Evolutionary conservation across 2,888 invertebrate species (phyloP), one percentile per base, ranked within the genome.

Genomic region (Cecidostiba fungosa): DNA sequence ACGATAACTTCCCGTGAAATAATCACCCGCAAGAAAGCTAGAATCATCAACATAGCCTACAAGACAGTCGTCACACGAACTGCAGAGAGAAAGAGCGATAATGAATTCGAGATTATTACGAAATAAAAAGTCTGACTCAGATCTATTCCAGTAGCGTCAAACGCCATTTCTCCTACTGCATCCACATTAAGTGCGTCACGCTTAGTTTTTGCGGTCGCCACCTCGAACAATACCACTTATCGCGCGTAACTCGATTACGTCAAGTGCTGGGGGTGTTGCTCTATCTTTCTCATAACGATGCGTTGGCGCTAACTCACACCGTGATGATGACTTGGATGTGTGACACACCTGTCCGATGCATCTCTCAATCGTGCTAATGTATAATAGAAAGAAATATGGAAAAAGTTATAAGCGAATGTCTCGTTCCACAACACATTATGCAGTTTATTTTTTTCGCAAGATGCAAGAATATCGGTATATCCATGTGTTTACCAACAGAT

Each of bases 191-290:
- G 6, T 54, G 66, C 66, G 66, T 62, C 62, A 62, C 62, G 62
- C 26, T 23, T 23, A n/a, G 26, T n/a, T 23, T 62, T 62, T 62
- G 54, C 23, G 29, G 12, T 12, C 29, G 12, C 12, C 23, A 3
- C 26, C 16, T 23, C 23, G 29, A 26, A 39, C 72, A 72, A 29
- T 36, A 69, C 26, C 6, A 70, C n/a, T n/a, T 72, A 39, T 39
- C 72, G 72, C 39, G 72, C 19, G 39, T 72, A 72, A 72, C 36
- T 72, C 72, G n/a, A 72, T 72, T 72, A 72, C 72, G 39, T 70
- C 70, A 70, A 70, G 19, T 8, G 73, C 47, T 4, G 47, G 26
- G 73, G 43, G 23, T 73, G 66, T 66, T 66, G 66, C 12, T 26
- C 12, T 43, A 10, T 10, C 29, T 66, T 5, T 59, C 29, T 59